phyloP scores from a whole-genome alignment of 2,113 vertebrate species.

The Paedocypris sp. region DNA sequence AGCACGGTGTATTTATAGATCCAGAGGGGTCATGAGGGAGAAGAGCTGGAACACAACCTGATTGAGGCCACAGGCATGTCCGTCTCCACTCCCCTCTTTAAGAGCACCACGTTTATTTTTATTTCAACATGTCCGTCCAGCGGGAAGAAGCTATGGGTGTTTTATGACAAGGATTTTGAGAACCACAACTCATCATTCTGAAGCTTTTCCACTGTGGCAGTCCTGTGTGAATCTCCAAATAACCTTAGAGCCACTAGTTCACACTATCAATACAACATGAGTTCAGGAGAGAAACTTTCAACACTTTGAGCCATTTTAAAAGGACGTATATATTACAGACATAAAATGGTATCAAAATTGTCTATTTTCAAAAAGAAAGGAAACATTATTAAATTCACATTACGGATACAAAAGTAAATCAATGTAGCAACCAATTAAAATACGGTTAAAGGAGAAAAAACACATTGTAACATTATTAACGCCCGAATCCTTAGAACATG shows the following conservation, averaged over 20 bases:
- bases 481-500: no score
- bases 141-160: constrained; percentile 21
- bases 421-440: no score
- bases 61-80: constrained; percentile 22
- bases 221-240: not conserved
- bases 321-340: no score
- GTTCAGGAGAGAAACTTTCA: no score
- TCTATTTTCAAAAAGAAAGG: no score
- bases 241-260: not conserved
- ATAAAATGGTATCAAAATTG: no score
- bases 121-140: constrained; percentile 2
- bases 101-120: constrained; percentile 27
- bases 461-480: no score
- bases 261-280: no score
- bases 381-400: no score
- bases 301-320: no score
- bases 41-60: constrained; percentile 9
- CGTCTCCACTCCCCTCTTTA: not conserved
- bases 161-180: not conserved
- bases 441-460: no score
- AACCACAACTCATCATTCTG: not conserved
- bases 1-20: constrained; percentile 32
- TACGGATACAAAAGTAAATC: no score
- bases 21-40: constrained; percentile 25
- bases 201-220: constrained; percentile 4